Evolutionary conservation across 2,797 vertebrate genomes (phyloP), one percentile per base, ranked within the genome.

Genomic region (Alectoris magna): DNA sequence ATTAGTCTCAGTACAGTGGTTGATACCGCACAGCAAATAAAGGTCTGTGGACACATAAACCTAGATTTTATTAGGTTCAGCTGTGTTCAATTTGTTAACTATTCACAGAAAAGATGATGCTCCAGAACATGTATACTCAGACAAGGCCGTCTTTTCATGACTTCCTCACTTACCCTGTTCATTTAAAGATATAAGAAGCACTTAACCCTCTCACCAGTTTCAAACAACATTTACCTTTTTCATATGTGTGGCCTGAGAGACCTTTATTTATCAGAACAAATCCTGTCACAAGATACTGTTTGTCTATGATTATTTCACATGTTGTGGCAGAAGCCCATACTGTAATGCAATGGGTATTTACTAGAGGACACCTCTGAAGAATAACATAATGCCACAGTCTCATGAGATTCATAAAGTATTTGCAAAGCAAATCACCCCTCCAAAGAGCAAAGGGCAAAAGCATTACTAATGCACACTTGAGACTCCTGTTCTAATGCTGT

Each of bases 391-490:
- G 59, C 78, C 44, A 76, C 51, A 49, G 43, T 69, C 94, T 90
- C 88, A 41, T 68, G 95, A 77, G 88, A 59, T 92, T 92, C 62
- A 70, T 88, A 46, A 87, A 84, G 49, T 62, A 89, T 75, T 85
- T 62, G 89, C 68, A 76, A 38, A 90, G 73, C 63, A 88, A 84
- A 73, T 69, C 48, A 46, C n/a, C n/a, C 56, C 82, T 84, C 60
- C 51, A 72, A 59, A 83, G 93, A 93, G 90, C 84, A 93, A 94
- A 95, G 73, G 88, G 82, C 91, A 96, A 77, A 95, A 88, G 73
- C 53, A 66, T 84, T 85, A 91, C 72, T 58, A 94, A 92, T 64
- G 84, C 46, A 82, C 77, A 59, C 84, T 91, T 49, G 73, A 85
- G 78, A 88, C 71, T 71, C 41, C 77, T 60, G 78, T 44, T 90